Evolutionary conservation across 2,888 invertebrate genomes (phyloP).

Genomic region (Rotaria magnacalcarata): DNA sequence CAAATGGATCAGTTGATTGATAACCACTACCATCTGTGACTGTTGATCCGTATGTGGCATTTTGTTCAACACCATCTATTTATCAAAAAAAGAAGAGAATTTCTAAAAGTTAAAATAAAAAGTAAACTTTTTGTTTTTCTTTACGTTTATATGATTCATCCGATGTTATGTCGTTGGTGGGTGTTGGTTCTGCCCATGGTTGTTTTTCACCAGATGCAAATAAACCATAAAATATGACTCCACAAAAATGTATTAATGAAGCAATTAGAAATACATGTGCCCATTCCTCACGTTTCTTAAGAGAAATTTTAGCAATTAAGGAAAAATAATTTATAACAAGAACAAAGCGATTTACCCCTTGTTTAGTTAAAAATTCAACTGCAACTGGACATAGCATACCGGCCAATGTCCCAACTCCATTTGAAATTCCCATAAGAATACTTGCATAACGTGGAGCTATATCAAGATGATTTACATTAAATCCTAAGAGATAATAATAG

Average conservation of each 20-base stretch:
- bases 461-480: slow-evolving; percentile 97
- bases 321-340: no score
- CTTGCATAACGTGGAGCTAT: slow-evolving; percentile 93
- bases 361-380: slow-evolving; percentile 77
- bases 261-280: slow-evolving; percentile 87
- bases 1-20: background rate
- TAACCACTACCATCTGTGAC: slow-evolving; percentile 19
- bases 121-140: background rate
- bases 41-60: background rate
- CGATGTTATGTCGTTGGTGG: background rate
- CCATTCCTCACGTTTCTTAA: slow-evolving; percentile 71
- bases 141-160: background rate
- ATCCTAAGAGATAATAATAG: slow-evolving; percentile 64
- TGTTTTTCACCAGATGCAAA: slow-evolving; percentile 97
- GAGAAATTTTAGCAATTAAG: no score
- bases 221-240: slow-evolving; percentile 89
- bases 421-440: slow-evolving; percentile 94
- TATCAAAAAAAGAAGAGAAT: background rate
- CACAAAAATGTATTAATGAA: slow-evolving; percentile 86
- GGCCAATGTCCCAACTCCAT: slow-evolving; percentile 93
- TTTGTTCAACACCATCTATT: background rate
- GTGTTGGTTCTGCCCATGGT: slow-evolving; percentile 86
- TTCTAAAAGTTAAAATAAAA: no score
- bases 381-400: slow-evolving; percentile 91
- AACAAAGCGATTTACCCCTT: slow-evolving; percentile 64